These are phyloP conservation scores for Quiscalus mexicanus DNA, from an alignment of 2,113 vertebrate species.

Conservation along the genomic window DNA sequence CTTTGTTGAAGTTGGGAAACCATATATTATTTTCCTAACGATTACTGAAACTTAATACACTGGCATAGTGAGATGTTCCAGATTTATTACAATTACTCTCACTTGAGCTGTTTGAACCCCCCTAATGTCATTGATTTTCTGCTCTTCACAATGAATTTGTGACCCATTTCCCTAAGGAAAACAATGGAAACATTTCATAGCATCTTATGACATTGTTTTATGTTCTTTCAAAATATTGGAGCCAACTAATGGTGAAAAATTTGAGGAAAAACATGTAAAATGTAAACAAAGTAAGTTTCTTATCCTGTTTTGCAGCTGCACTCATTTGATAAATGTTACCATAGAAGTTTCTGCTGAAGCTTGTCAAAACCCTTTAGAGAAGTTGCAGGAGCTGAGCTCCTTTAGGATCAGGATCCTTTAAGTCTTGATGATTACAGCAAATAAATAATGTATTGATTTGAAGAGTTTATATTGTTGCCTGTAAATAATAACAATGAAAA, in stretches of 20 bases:
- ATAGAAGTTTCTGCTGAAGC: background rate
- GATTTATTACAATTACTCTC: background rate
- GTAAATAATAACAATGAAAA: background rate
- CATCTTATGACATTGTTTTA: background rate
- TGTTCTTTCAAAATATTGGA: background rate
- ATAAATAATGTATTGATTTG: background rate
- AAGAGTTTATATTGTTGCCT: background rate
- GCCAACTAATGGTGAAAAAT: slow-evolving; percentile 10
- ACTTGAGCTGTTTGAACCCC: background rate
- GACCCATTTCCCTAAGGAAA: slow-evolving; percentile 15
- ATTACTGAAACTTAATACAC: background rate
- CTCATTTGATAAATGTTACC: background rate
- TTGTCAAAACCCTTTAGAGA: background rate
- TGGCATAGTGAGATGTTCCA: background rate
- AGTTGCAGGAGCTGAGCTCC: background rate
- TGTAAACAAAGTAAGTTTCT: background rate
- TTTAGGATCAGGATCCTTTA: background rate
- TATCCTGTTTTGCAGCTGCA: background rate
- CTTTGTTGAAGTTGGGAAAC: background rate
- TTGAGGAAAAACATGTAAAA: background rate
- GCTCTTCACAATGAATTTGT: slow-evolving; percentile 1
- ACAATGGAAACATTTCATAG: slow-evolving; percentile 22
- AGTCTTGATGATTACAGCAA: background rate
- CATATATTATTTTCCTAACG: background rate
- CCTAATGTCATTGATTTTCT: background rate